These are phyloP conservation scores for Notamacropus eugenii DNA, from an alignment of 2,797 vertebrate genomes.

Conservation along the genomic window DNA sequence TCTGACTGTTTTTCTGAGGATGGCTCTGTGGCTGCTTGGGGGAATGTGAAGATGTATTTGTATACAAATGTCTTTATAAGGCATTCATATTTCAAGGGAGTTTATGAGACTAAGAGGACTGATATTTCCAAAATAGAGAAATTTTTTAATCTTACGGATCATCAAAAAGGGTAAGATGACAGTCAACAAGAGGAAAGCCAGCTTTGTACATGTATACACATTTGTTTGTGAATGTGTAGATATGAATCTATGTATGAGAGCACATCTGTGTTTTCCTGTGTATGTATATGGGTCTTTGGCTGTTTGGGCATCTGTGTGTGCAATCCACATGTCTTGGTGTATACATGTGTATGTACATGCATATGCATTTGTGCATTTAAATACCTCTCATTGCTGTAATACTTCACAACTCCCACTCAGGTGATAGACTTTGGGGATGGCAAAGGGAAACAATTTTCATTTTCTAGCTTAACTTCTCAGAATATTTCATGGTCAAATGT, in stretches of 20 bases:
- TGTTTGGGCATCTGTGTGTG: not conserved
- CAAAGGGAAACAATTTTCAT: not conserved
- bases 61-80: constrained; percentile 89
- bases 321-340: accelerated
- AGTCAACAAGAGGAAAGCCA: not conserved
- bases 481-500: not conserved
- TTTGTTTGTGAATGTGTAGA: not conserved
- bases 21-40: constrained; percentile 91
- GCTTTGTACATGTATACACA: not conserved
- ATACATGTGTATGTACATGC: not conserved
- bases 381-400: not conserved
- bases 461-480: not conserved
- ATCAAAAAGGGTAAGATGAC: constrained; percentile 81
- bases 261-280: not conserved
- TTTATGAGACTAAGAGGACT: constrained; percentile 88
- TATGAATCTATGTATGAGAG: not conserved
- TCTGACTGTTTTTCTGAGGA: constrained; percentile 89
- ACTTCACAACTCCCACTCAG: not conserved
- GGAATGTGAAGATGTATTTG: constrained; percentile 88
- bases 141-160: constrained; percentile 88
- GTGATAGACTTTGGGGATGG: not conserved
- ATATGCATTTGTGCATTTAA: not conserved
- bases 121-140: constrained; percentile 86
- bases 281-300: not conserved
- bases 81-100: constrained; percentile 92